Base-by-base conservation (phyloP, 2,797 vertebrate species). In the Epinephelus coioides region DNA sequence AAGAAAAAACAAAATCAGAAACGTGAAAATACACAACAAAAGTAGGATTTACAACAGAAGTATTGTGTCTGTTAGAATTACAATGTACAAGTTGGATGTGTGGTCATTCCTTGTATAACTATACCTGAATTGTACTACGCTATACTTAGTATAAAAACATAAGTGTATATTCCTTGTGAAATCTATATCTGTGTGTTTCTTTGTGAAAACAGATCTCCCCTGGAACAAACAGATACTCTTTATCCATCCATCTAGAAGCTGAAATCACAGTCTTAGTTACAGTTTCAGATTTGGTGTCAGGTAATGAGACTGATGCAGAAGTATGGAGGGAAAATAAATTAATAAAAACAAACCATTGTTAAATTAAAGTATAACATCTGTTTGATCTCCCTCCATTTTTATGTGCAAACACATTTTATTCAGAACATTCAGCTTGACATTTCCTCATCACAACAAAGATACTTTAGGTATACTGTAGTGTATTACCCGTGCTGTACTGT, bases 381-480 rank as follows among this genome's bases (percentile, higher is more conserved):
- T 14, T 55, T 56, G 18, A 50, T 56, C 23, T 50, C 11, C 0
- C 14, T 25, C 44, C 15, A 9, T 38, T 68, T 62, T 27, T 25
- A 63, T 47, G 3, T 54, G 25, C 25, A 47, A 61, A 78, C 54
- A 11, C 65, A 56, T 51, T 62, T 18, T n/a, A 38, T 27, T 69
- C 25, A 57, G 49, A n/a, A 25, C 8, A 18, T 40, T 38, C 21
- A n/a, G 40, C 30, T 27, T 62, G 34, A 61, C 17, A 12, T 19
- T 55, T 21, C 23, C 23, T 51, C 17, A 18, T 25, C 4, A 3
- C n/a, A 67, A 10, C 30, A 43, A 40, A 15, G 8, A 38, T 12
- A 21, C n/a, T 27, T 2, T 44, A 14, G 13, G 19, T 21, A 34
- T 21, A 49, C 12, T 19, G 13, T 17, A 30, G 5, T 8, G 5